Base-by-base conservation (phyloP, 2,888 invertebrate genomes). In the Entomobrya proxima region DNA sequence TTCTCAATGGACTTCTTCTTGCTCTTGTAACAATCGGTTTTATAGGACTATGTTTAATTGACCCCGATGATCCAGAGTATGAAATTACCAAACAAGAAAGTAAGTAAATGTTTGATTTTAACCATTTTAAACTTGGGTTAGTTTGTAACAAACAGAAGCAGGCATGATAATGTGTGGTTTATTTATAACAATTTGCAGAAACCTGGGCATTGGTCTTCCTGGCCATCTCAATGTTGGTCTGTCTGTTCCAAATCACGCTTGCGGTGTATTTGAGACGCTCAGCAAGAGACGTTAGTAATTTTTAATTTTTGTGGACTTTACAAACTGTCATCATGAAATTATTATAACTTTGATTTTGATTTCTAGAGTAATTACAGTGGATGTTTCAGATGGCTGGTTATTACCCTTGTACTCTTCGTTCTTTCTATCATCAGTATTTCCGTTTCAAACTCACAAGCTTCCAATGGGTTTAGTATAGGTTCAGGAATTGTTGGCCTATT, bases 201-300 rank as follows among this genome's bases (percentile, higher is more conserved):
- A n/a, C n/a, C n/a, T n/a, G n/a, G n/a, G 7, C 15, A 13, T 32
- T n/a, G 15, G 32, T 21, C 0, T 4, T 83, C 4, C n/a, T n/a
- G n/a, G 64, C 13, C 21, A 52, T 83, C n/a, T n/a, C n/a, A n/a
- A n/a, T n/a, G n/a, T n/a, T 64, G 15, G 32, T 24, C 32, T 64
- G 44, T 32, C 6, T 32, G 18, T 64, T 47, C 47, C 76, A 83
- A 40, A 21, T 83, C 4, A 13, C 18, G 0, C 24, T 83, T n/a
- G 83, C 76, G 13, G 1, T 67, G 6, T 83, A 55, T 18, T 58
- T 83, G 21, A 0, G 69, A 24, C 21, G 24, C 30, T 47, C 77
- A 0, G 83, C 83, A 11, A 40, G 32, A 30, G 37, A 67, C 4
- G 76, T 83, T 64, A 1, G 80, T 27, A 24, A 44, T 52, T n/a